Conservation (phyloP, 1,140 invertebrate genomes). For the Mycetomoellerius zeteki region DNA sequence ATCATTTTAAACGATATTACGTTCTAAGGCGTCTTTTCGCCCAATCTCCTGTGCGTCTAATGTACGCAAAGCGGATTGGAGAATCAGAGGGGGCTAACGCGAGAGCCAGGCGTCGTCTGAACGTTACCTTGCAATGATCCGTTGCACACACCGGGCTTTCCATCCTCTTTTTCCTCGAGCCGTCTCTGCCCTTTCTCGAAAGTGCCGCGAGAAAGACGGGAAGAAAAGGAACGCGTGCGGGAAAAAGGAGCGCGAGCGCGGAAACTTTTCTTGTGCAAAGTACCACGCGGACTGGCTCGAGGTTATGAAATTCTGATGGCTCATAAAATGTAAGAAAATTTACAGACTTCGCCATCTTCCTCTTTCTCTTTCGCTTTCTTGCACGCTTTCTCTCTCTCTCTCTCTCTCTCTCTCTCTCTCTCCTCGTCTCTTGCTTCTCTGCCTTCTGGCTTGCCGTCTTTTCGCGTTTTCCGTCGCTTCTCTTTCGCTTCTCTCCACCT, state of each 20-base stretch:
- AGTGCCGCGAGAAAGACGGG: constrained; percentile 64
- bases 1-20: constrained; percentile 61
- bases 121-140: constrained; percentile 44
- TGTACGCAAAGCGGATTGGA: constrained; percentile 60
- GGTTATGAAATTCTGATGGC: constrained; percentile 88
- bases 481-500: constrained; percentile 65
- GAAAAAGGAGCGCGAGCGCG: constrained; percentile 75
- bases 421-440: constrained; percentile 52
- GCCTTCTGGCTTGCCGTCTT: constrained; percentile 61
- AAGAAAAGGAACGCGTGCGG: constrained; percentile 67
- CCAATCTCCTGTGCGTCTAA: constrained; percentile 44
- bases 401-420: constrained; percentile 55
- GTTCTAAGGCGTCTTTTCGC: constrained; percentile 36
- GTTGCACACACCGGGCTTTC: constrained; percentile 53
- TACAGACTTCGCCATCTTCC: constrained; percentile 84
- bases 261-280: constrained; percentile 87
- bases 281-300: constrained; percentile 87
- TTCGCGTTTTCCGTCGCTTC: constrained; percentile 60
- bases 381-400: constrained; percentile 28
- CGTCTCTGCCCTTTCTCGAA: constrained; percentile 54
- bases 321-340: constrained; percentile 88
- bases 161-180: constrained; percentile 53
- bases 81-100: constrained; percentile 10
- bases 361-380: constrained; percentile 59
- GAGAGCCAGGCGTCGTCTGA: constrained; percentile 39